phyloP scores from a whole-genome alignment of 1,140 invertebrate species.

The Charaxes varanes region DNA sequence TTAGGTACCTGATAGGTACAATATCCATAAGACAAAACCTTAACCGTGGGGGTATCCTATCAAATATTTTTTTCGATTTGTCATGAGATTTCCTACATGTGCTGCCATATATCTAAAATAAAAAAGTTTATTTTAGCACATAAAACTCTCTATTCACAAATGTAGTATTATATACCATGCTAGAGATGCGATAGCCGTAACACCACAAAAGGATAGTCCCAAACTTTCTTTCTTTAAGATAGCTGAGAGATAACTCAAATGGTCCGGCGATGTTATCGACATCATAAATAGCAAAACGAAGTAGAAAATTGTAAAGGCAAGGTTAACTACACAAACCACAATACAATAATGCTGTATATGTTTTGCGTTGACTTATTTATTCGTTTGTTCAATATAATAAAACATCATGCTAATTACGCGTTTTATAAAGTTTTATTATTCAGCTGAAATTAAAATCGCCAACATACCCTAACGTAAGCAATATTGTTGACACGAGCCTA shows the following conservation, averaged over 20 bases:
- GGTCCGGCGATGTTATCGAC: neutral
- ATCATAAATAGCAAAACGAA: constrained; percentile 2
- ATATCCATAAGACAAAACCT: constrained; percentile 77
- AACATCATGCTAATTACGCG: no score
- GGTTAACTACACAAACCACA: no score
- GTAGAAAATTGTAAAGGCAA: no score
- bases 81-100: constrained; percentile 56
- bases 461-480: no score
- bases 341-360: no score
- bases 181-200: constrained; percentile 34
- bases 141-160: no score
- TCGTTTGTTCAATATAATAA: no score
- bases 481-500: no score
- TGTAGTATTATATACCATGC: no score
- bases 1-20: constrained; percentile 63
- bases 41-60: constrained; percentile 77
- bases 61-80: constrained; percentile 65
- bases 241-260: constrained; percentile 3
- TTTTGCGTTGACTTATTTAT: no score
- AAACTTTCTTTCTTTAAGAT: constrained; percentile 23
- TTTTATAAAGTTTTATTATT: no score
- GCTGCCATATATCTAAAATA: constrained; percentile 55
- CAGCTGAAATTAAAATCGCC: no score
- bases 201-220: constrained; percentile 17
- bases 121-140: constrained; percentile 9